These are phyloP conservation scores for Pyxicephalus adspersus DNA, from an alignment of 2,113 vertebrate species.

Conservation along the genomic window DNA sequence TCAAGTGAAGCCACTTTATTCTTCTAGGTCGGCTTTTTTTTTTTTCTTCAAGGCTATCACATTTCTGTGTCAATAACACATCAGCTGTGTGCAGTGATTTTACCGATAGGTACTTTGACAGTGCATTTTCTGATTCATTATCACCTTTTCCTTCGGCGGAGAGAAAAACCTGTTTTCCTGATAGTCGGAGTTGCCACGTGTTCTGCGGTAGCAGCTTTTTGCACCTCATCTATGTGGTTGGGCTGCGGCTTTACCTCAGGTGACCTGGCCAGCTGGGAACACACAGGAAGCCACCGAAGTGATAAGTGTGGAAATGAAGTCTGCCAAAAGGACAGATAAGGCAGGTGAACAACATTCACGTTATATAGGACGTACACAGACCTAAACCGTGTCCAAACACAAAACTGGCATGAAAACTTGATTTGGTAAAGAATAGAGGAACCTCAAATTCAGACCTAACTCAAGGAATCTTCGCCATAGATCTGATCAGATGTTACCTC, in stretches of 20 bases:
- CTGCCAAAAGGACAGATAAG: neutral
- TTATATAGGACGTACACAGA: neutral
- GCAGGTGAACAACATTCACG: neutral
- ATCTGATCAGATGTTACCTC: no score
- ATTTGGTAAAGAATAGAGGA: no score
- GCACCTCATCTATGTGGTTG: neutral
- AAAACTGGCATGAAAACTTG: no score
- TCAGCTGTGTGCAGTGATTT: neutral
- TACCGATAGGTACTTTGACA: neutral
- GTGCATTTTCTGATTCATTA: conserved; percentile 27
- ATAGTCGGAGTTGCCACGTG: neutral
- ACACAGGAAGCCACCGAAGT: neutral
- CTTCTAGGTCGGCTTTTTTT: neutral
- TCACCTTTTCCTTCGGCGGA: conserved; percentile 8
- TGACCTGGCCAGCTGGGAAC: neutral
- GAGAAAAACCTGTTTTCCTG: neutral
- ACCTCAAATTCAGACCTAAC: no score
- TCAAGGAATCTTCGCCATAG: no score
- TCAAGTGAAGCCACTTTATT: conserved; percentile 6
- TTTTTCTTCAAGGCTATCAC: conserved; percentile 41
- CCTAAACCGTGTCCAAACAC: no score
- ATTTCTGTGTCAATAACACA: conserved; percentile 32
- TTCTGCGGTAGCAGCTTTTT: neutral
- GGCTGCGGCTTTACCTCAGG: neutral
- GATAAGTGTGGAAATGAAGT: neutral